A percentile compares a stretch with the other conserved stretches of the same genome.
phyloP scores from a whole-genome alignment of 2,113 vertebrate genomes.

The Rhabdomys dilectus region DNA sequence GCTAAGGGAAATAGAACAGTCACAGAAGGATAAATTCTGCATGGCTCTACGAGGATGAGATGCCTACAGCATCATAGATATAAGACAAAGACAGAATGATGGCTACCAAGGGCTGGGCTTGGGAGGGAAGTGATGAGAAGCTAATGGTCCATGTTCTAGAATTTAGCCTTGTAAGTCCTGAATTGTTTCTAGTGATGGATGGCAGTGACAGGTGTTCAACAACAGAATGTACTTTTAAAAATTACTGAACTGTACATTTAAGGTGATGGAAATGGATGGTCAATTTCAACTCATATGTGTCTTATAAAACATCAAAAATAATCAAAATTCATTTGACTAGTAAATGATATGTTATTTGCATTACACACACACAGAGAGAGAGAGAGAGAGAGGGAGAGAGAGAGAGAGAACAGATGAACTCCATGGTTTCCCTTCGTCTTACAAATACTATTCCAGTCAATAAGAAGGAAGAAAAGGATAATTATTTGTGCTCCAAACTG shows the following conservation, averaged over 20 bases:
- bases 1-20: background rate
- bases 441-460: background rate
- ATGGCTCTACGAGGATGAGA: background rate
- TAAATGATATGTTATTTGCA: background rate
- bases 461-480: background rate
- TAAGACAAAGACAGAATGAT: background rate
- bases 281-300: background rate
- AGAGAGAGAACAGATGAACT: too few species aligned
- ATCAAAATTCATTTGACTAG: background rate
- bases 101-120: background rate
- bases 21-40: background rate
- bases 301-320: background rate
- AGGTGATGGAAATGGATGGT: background rate
- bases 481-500: background rate
- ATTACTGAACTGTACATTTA: background rate
- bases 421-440: background rate
- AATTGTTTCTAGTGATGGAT: background rate
- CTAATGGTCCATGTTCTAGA: background rate
- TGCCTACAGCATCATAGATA: background rate
- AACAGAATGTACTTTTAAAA: background rate
- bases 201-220: background rate
- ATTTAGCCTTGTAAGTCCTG: background rate
- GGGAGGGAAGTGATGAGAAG: background rate
- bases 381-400: background rate
- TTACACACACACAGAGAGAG: background rate